Evolutionary conservation across 2,797 vertebrate species (phyloP).

Genomic region (Nothura maculosa): DNA sequence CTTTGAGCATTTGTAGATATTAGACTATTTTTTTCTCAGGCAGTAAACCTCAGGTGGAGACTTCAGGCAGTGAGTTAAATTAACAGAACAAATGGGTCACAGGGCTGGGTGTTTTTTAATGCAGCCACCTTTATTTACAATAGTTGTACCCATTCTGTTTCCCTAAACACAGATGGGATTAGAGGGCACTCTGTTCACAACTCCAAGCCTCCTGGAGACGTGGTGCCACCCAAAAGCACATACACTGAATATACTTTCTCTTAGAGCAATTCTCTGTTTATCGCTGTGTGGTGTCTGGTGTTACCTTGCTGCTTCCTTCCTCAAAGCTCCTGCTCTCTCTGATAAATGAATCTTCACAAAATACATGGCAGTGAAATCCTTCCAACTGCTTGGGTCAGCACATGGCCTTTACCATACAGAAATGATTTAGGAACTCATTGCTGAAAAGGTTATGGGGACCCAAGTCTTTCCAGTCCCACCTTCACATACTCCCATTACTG

Average conservation of each 20-base stretch:
- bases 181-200: not conserved
- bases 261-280: not conserved
- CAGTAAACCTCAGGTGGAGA: not conserved
- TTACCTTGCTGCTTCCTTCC: not conserved
- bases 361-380: not conserved
- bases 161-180: not conserved
- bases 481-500: not conserved
- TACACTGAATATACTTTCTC: not conserved
- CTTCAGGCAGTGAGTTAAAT: not conserved
- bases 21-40: not conserved
- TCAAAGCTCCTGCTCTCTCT: not conserved
- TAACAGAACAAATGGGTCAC: not conserved
- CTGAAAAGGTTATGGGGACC: not conserved
- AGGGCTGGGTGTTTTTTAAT: not conserved
- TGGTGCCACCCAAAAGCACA: not conserved
- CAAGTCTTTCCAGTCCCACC: not conserved
- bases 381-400: not conserved
- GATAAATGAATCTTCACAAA: not conserved
- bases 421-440: not conserved
- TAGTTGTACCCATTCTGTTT: not conserved
- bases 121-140: not conserved
- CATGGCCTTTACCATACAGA: fast-evolving
- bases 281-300: not conserved
- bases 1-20: not conserved
- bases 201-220: not conserved